phyloP scores from a whole-genome alignment of 2,113 vertebrate genomes.

The Proteles cristata region DNA sequence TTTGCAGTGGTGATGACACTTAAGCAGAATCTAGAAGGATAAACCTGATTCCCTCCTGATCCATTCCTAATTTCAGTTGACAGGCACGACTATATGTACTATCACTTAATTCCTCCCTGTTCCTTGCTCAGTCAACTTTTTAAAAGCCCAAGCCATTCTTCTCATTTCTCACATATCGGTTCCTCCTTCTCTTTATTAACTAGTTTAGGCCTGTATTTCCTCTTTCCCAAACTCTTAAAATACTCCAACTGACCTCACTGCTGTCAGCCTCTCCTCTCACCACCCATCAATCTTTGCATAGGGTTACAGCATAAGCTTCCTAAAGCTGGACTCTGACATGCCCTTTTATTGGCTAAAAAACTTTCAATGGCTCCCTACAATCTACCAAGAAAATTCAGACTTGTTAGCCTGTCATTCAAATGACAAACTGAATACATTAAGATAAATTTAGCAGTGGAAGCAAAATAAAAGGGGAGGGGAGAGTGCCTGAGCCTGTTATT shows the following conservation, averaged over 20 bases:
- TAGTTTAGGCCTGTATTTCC: neutral
- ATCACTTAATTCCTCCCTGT: neutral
- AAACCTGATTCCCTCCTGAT: neutral
- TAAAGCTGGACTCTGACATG: neutral
- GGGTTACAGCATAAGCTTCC: neutral
- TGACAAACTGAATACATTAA: constrained; percentile 13
- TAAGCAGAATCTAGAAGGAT: constrained; percentile 14
- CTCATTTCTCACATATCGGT: neutral
- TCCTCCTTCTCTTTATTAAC: neutral
- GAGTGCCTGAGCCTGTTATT: neutral
- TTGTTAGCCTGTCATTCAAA: constrained; percentile 7
- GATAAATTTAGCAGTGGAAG: constrained; percentile 10
- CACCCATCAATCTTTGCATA: neutral
- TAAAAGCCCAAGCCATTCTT: neutral
- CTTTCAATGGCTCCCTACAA: neutral
- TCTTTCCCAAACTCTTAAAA: constrained; percentile 20
- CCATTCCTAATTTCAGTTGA: neutral
- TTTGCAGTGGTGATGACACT: neutral
- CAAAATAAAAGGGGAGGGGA: neutral
- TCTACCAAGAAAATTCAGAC: neutral
- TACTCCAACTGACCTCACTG: neutral
- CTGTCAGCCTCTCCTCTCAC: neutral
- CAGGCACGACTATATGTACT: neutral
- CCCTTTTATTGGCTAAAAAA: neutral
- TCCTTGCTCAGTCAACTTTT: neutral